Percentiles rank a stretch among this genome's conserved stretches.
phyloP scores from a whole-genome alignment of 2,113 vertebrate species.

The Leptosomus discolor region DNA sequence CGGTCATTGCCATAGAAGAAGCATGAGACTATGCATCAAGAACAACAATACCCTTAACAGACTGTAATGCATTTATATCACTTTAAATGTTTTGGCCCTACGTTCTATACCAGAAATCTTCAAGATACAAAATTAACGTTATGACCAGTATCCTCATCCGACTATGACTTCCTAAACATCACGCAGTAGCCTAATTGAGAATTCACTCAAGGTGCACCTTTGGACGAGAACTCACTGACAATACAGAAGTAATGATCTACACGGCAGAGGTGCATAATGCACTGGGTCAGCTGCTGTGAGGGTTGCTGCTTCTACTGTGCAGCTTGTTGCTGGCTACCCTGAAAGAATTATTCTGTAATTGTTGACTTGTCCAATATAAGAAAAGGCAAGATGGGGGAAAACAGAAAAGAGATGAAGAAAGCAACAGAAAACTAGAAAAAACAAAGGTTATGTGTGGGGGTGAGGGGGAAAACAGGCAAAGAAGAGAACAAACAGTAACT shows the following conservation, averaged over 20 bases:
- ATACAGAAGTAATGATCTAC: neutral
- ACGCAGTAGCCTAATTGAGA: neutral
- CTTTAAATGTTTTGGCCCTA: neutral
- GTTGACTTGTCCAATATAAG: neutral
- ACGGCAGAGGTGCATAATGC: neutral
- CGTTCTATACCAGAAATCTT: neutral
- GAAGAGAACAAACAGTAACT: conserved; percentile 30
- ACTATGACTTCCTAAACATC: neutral
- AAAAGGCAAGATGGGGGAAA: neutral
- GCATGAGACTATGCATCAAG: neutral
- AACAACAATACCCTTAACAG: neutral
- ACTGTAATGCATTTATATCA: neutral
- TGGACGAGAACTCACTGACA: neutral
- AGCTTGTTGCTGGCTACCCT: neutral
- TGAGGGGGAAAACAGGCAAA: neutral
- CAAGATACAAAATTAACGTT: neutral
- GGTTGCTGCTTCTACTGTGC: neutral
- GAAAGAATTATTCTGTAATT: neutral
- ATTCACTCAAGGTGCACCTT: neutral
- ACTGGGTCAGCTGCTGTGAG: neutral
- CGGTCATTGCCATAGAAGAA: neutral
- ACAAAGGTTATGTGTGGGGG: neutral
- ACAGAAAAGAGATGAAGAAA: neutral
- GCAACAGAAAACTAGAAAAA: neutral
- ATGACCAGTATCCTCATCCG: neutral